Percentiles rank a stretch among this genome's conserved stretches.
Evolutionary conservation across 2,113 vertebrate genomes (phyloP).

Genomic region (Eupsittula cactorum): DNA sequence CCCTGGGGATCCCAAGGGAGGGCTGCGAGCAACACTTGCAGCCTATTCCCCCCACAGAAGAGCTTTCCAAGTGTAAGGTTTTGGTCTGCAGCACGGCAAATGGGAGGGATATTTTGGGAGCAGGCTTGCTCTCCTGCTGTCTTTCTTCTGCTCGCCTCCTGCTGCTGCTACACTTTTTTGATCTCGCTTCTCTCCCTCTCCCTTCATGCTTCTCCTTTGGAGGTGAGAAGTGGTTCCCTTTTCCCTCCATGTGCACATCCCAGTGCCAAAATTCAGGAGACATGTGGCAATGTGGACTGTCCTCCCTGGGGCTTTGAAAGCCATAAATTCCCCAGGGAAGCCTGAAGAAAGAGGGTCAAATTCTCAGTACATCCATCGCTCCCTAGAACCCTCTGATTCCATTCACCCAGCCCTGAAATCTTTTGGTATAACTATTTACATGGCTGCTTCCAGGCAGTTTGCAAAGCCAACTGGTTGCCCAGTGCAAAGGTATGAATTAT

Average conservation of each 20-base stretch:
- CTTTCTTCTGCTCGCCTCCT: slow-evolving; percentile 36
- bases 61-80: not conserved
- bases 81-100: not conserved
- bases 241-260: not conserved
- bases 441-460: not conserved
- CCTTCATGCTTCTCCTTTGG: not conserved
- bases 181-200: slow-evolving; percentile 11
- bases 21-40: not conserved
- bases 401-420: not conserved
- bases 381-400: not conserved
- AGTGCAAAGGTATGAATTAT: not conserved
- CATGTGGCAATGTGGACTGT: fast-evolving
- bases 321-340: not conserved
- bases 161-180: slow-evolving; percentile 6
- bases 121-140: not conserved
- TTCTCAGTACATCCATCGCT: not conserved
- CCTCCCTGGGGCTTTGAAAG: not conserved
- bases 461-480: not conserved
- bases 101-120: not conserved
- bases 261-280: not conserved
- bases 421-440: not conserved
- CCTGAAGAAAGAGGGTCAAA: not conserved
- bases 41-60: not conserved
- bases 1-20: not conserved
- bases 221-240: not conserved